phyloP scores from a whole-genome alignment of 2,888 invertebrate species.

The Thymelicus acteon region DNA sequence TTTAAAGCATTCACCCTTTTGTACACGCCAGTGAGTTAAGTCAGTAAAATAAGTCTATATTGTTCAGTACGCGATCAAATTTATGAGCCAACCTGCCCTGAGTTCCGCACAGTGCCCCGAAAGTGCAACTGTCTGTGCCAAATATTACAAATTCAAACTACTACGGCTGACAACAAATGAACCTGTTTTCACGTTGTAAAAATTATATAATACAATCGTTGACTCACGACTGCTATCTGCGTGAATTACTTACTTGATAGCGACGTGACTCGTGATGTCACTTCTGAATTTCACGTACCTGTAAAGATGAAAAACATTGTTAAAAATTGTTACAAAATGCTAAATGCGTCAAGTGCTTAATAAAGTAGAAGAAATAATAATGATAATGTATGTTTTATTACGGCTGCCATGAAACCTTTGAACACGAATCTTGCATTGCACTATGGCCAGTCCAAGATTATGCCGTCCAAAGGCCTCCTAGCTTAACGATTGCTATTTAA shows the following conservation, averaged over 20 bases:
- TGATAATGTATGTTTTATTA: no score
- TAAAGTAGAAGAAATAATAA: no score
- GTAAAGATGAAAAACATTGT: constrained; percentile 12
- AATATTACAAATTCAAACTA: not conserved
- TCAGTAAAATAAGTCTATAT: no score
- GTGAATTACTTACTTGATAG: constrained; percentile 17
- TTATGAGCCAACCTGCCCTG: no score
- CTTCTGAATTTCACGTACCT: constrained; percentile 26
- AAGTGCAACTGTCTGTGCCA: not conserved
- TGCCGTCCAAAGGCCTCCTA: no score
- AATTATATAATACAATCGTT: constrained; percentile 10
- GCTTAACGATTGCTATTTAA: no score
- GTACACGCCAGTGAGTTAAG: no score
- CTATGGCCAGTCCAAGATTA: no score
- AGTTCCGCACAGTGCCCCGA: constrained; percentile 21
- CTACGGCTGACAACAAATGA: not conserved
- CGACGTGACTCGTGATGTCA: constrained; percentile 17
- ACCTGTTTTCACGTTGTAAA: constrained; percentile 11
- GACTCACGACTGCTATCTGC: constrained; percentile 20
- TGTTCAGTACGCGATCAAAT: no score
- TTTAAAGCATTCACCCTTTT: no score
- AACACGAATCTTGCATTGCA: no score
- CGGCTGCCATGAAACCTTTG: no score
- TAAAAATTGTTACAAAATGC: not conserved
- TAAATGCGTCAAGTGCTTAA: not conserved